Base-by-base conservation (phyloP, 1,140 invertebrate genomes). In the Zophobas morio region DNA sequence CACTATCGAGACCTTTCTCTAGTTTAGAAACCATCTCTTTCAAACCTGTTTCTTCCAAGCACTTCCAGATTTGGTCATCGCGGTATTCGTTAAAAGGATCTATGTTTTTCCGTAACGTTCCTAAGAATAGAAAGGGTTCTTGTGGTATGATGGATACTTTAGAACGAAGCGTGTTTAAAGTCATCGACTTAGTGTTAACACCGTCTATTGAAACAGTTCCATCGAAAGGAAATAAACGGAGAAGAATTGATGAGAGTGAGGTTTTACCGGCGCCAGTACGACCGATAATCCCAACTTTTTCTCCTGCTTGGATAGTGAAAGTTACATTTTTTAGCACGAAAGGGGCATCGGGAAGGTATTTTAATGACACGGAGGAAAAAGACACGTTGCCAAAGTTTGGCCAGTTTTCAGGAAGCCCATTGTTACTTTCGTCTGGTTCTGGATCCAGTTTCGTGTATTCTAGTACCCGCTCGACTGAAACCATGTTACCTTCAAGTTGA, bases 141-240 rank as follows among this genome's bases (percentile, higher is more conserved):
- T 83, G 80, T 8, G 92, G 92, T 76, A 93, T 92, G 40, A 93
- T 92, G 2, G 91, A 90, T 37, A 93, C 86, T 77, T 87, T 87
- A 33, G 86, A 86, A 46, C 92, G 79, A 37, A 84, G 84, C 47
- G 90, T 86, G 66, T 92, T 87, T 2, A 95, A 83, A 3, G 89
- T 90, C 20, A 94, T 86, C 0, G 85, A 83, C 2, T 87, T 85
- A 1, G 91, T 91, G 75, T 93, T 88, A 2, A 91, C 80, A 1
- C 86, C 88, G 83, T 95, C 94, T n/a, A 95, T 93, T 3, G 88
- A 81, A 54, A 95, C 88, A 0, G 80, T 20, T 3, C 91, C 92
- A 46, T 89, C 82, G 2, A 87, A 84, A 42, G 91, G 89, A 35
- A 89, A 90, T 46, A 95, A 81, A 6, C 93, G 87, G 81, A 95